Base-by-base conservation (phyloP, 2,113 vertebrate genomes). In the Sapayoa aenigma region DNA sequence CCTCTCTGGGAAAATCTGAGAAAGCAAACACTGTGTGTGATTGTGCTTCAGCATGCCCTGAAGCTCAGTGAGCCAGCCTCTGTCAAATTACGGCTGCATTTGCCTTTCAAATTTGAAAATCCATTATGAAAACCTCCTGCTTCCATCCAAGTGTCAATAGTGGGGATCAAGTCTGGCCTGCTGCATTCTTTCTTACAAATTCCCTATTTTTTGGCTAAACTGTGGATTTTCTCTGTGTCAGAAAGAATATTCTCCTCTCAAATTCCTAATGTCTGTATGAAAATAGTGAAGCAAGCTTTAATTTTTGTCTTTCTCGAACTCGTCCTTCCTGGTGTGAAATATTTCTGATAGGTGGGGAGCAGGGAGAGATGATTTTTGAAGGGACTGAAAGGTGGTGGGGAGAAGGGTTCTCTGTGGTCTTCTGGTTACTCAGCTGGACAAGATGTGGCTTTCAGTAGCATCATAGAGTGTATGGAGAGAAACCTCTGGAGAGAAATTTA, bases 101-200 rank as follows among this genome's bases (percentile, higher is more conserved):
- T 69, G 71, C 85, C 78, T 95, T 93, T 35, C 31, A 87, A 11
- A 89, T 84, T 50, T 83, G 63, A 87, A 83, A 91, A 90, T 39
- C 50, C 24, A 3, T 84, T 92, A 35, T 80, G 84, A 82, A 91
- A 91, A 76, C 42, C 62, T 92, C 24, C 31, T 71, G 67, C 66
- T 87, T 91, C 63, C 41, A 44, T 87, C 55, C 27, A 27, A 92
- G 31, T 30, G 35, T 91, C 0, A 0, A n/a, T 79, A 28, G 44
- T 88, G 71, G 89, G 73, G 85, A 80, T 50, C 23, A 67, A 58
- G 22, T 27, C 69, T 82, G 46, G 17, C 49, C 19, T 82, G 25
- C 60, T 90, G 19, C 24, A 6, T 72, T 72, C 69, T 82, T 89
- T 74, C 28, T 52, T 67, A 60, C 17, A 56, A 41, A 44, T 76